Conservation (phyloP, 2,888 invertebrate species). For the Acronicta aceris region DNA sequence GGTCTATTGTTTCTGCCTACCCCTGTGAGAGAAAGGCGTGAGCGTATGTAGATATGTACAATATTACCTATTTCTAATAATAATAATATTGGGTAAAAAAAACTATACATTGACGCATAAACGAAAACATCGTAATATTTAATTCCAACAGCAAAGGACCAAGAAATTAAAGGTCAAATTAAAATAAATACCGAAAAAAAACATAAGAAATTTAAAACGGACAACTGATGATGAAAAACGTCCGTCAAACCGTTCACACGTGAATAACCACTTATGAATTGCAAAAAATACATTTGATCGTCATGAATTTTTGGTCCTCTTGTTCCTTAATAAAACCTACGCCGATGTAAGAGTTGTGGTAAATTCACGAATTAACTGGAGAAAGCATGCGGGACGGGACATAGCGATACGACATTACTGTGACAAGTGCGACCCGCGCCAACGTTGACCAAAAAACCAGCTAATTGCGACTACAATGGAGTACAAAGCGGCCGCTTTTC, state of each 20-base stretch:
- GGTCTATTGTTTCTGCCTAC: no score
- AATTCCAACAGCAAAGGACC: conserved; percentile 36
- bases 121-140: conserved; percentile 8
- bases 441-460: conserved; percentile 77
- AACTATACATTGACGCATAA: not conserved
- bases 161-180: conserved; percentile 49
- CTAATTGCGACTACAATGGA: conserved; percentile 87
- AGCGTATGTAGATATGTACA: no score
- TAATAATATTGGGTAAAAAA: no score
- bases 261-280: conserved; percentile 77
- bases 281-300: conserved; percentile 73
- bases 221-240: conserved; percentile 76
- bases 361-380: conserved; percentile 78
- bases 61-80: no score
- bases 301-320: conserved; percentile 62
- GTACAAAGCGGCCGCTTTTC: conserved; percentile 86
- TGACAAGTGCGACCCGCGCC: conserved; percentile 81
- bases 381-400: conserved; percentile 80
- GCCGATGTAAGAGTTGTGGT: conserved; percentile 69
- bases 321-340: conserved; percentile 46
- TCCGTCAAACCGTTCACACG: conserved; percentile 78
- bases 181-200: conserved; percentile 57
- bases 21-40: no score
- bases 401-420: conserved; percentile 84
- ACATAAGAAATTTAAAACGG: conserved; percentile 66